phyloP scores from a whole-genome alignment of 2,888 invertebrate genomes.

The Xanthia icteritia region DNA sequence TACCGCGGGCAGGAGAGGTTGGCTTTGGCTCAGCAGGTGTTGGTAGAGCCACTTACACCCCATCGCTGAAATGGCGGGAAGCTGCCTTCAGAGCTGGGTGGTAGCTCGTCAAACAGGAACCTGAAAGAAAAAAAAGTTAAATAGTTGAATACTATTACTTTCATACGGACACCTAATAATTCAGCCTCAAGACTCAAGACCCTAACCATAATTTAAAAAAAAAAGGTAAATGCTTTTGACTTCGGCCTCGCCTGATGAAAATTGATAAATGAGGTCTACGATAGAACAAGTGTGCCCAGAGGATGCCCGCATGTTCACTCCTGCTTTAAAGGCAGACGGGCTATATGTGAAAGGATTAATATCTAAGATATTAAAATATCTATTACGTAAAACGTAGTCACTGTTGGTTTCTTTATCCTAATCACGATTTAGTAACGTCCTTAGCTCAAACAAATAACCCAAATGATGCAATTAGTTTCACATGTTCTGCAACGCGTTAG shows the following conservation, averaged over 20 bases:
- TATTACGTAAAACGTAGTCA: not conserved
- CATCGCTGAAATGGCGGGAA: not conserved
- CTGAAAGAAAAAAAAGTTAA: not conserved
- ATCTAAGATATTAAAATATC: not conserved
- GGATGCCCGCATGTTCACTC: not conserved
- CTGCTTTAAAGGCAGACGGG: not conserved
- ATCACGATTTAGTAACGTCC: not conserved
- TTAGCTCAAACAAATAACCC: not conserved
- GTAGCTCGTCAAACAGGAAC: not conserved
- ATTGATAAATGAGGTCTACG: not conserved
- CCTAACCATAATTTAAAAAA: too few species aligned
- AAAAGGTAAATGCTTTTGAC: not conserved
- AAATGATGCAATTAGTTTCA: not conserved
- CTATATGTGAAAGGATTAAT: not conserved
- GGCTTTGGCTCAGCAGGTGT: not conserved
- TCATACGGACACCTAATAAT: not conserved
- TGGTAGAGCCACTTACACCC: not conserved
- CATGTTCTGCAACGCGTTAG: not conserved
- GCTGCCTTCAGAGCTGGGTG: not conserved
- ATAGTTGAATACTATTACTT: not conserved
- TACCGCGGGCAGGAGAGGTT: not conserved
- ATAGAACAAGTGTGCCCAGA: not conserved
- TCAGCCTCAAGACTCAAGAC: too few species aligned
- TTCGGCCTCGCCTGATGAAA: not conserved
- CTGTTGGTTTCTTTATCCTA: not conserved